Base-by-base conservation (phyloP, 2,113 vertebrate species). In the Tetrao urogallus region DNA sequence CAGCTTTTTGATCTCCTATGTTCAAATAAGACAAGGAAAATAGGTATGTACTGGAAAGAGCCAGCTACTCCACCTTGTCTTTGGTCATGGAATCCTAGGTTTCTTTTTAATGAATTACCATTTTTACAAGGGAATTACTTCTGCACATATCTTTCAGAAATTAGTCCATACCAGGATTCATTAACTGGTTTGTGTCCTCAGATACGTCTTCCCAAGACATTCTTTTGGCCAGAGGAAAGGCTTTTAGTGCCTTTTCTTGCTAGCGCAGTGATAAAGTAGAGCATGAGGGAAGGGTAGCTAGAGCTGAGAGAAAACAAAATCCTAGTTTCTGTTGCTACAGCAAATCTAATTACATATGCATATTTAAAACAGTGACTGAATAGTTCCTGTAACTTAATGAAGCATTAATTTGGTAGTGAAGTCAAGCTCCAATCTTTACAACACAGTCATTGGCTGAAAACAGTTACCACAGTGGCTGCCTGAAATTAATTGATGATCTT, bases 361-460 rank as follows among this genome's bases (percentile, higher is more conserved):
- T 63, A 66, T 61, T 81, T 97, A 65, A 95, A 93, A 95, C 66
- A 54, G 34, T 74, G 61, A 75, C 52, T 78, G 79, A 81, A 91
- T 78, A 60, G 30, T 78, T 94, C 57, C 64, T 88, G 71, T 78
- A 71, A 80, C 74, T 88, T 89, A 94, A 70, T 78, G 72, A 89
- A 57, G 69, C 32, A 70, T 78, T 70, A 60, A 80, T 82, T 86
- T 88, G 22, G 70, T 30, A 61, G 54, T 13, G 79, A 72, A 74
- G 30, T 81, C 11, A 56, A 30, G 34, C 76, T 94, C 40, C 79
- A 73, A 71, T 95, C 45, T 45, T 82, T 18, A 91, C 30, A 50
- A 40, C 45, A 72, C 19, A 61, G 38, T 89, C 18, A 20, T 50
- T 65, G 52, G 24, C 32, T 90, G 40, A 71, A 79, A 52, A n/a